These are phyloP conservation scores for Sphecodes monilicornis DNA, from an alignment of 2,888 invertebrate genomes.

Conservation along the genomic window DNA sequence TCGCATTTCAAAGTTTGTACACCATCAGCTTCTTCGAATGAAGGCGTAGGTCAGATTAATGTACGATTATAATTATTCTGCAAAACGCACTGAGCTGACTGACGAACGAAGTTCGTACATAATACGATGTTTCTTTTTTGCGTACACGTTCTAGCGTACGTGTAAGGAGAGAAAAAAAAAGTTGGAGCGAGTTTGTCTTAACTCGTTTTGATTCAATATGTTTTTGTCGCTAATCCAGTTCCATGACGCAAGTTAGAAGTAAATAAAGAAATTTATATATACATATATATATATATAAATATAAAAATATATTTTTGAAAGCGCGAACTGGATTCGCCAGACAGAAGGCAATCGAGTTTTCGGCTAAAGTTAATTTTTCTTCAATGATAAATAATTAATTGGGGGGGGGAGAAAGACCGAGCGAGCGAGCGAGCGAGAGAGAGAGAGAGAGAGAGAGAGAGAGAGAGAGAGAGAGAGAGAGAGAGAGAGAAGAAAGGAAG, in stretches of 20 bases:
- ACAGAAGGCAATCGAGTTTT: conserved; percentile 71
- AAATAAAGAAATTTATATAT: conserved; percentile 72
- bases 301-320: conserved; percentile 77
- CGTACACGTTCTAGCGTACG: conserved; percentile 80
- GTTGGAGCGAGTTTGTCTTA: conserved; percentile 30
- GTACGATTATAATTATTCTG: conserved; percentile 63
- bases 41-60: conserved; percentile 56
- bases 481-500: background rate
- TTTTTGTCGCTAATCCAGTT: conserved; percentile 76
- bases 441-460: conserved; percentile 23
- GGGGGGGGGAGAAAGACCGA: background rate
- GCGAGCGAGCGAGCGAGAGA: background rate
- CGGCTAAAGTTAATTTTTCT: conserved; percentile 68
- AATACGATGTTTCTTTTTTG: conserved; percentile 62
- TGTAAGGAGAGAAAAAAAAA: conserved; percentile 41
- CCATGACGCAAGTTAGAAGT: conserved; percentile 72
- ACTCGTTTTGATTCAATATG: conserved; percentile 57
- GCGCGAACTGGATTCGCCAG: conserved; percentile 77
- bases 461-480: background rate
- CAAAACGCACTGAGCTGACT: conserved; percentile 68
- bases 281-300: conserved; percentile 69
- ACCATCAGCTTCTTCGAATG: conserved; percentile 62
- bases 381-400: conserved; percentile 56
- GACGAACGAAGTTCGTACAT: conserved; percentile 62
- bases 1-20: conserved; percentile 57